A percentile compares a stretch with the other conserved stretches of the same genome.
phyloP scores from a whole-genome alignment of 1,140 invertebrate species.

The Gryon sp. region DNA sequence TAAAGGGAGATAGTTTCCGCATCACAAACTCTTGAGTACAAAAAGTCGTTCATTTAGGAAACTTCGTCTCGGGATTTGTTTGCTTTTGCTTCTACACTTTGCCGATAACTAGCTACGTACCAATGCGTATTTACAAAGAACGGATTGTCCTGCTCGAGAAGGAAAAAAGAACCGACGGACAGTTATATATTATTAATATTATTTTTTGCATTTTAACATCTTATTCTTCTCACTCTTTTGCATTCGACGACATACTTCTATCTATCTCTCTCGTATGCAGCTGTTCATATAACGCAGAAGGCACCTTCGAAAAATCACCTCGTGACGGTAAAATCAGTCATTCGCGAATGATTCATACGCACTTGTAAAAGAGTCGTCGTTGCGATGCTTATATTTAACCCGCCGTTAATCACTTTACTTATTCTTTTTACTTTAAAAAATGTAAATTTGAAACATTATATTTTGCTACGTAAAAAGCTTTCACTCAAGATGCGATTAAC shows the following conservation, averaged over 20 bases:
- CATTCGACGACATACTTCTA: conserved; percentile 22
- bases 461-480: too few species aligned
- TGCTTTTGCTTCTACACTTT: conserved; percentile 12
- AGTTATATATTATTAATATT: too few species aligned
- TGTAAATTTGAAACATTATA: too few species aligned
- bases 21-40: conserved; percentile 38
- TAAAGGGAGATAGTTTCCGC: conserved; percentile 4
- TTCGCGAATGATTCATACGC: conserved; percentile 38
- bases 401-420: background rate
- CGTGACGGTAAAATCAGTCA: conserved; percentile 58
- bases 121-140: conserved; percentile 46
- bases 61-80: conserved; percentile 21
- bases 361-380: conserved; percentile 18
- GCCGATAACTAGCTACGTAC: conserved; percentile 31
- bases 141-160: conserved; percentile 37
- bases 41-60: conserved; percentile 35
- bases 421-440: background rate
- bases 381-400: conserved; percentile 16
- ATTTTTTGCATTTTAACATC: conserved; percentile 5
- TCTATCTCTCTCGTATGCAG: conserved; percentile 33
- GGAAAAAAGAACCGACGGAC: conserved; percentile 16
- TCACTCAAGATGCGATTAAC: too few species aligned
- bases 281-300: conserved; percentile 71
- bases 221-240: background rate
- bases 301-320: conserved; percentile 79